Conservation (phyloP, 2,113 vertebrate genomes). For the Nerophis ophidion region DNA sequence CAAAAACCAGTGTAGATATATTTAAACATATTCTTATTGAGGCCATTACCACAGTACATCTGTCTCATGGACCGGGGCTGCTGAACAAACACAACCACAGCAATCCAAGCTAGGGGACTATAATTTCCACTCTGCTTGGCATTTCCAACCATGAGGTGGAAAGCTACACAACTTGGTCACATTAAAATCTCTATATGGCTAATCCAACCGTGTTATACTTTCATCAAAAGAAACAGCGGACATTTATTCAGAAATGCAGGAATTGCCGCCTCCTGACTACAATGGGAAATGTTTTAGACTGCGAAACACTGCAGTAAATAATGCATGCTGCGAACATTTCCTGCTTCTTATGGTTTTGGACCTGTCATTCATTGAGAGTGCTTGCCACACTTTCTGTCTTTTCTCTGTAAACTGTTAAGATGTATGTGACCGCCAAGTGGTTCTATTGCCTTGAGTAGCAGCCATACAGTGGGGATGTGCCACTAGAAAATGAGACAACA, state of each 20-base stretch:
- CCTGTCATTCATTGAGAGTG: not conserved
- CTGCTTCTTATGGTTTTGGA: conserved; percentile 3
- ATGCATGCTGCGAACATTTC: not conserved
- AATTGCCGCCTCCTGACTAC: not conserved
- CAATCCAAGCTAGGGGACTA: not conserved
- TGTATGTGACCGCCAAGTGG: not conserved
- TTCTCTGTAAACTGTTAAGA: not conserved
- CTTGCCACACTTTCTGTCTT: not conserved
- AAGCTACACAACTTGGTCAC: not conserved
- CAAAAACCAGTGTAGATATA: not conserved
- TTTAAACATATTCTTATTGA: not conserved
- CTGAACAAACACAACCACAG: not conserved
- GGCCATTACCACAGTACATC: not conserved
- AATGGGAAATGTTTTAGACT: not conserved
- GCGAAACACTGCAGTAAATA: not conserved
- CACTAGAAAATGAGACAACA: not conserved
- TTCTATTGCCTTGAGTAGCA: not conserved
- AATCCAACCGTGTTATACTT: not conserved
- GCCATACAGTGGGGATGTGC: too few species aligned
- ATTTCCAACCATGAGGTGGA: not conserved
- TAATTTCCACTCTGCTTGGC: not conserved
- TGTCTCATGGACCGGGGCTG: not conserved
- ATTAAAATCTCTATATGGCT: not conserved
- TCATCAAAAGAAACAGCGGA: not conserved
- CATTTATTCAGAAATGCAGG: not conserved